phyloP scores from a whole-genome alignment of 2,888 invertebrate genomes.

The Ariolimax columbianus region DNA sequence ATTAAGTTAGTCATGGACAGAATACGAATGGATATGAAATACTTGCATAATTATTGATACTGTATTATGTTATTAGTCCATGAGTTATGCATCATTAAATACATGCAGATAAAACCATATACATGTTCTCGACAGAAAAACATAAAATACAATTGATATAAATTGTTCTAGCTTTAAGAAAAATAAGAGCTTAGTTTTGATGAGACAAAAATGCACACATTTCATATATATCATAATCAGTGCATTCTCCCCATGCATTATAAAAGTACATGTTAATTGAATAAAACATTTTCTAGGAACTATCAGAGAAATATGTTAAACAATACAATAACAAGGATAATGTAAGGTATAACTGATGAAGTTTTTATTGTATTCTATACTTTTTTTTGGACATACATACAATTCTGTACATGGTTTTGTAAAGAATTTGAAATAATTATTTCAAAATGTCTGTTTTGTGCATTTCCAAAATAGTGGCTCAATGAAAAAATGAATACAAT shows the following conservation, averaged over 20 bases:
- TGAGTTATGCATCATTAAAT: background rate
- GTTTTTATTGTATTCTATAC: background rate
- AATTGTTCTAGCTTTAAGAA: background rate
- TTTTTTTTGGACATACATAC: too few species aligned
- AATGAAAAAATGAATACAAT: background rate
- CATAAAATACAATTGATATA: background rate
- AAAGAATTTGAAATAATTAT: conserved; percentile 6
- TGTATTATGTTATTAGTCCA: background rate
- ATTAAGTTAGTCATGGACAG: background rate
- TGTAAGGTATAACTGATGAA: background rate
- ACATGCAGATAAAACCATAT: conserved; percentile 4
- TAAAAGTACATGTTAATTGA: background rate
- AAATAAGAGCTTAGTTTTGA: background rate
- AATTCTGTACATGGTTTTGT: conserved; percentile 2
- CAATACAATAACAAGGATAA: background rate
- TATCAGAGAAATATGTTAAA: background rate
- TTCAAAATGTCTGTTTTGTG: too few species aligned
- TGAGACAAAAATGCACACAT: background rate
- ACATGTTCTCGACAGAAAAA: background rate
- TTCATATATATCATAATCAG: background rate
- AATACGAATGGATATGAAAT: background rate
- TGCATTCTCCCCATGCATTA: background rate
- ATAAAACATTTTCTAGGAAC: background rate
- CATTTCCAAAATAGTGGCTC: too few species aligned
- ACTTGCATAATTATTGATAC: background rate